Evolutionary conservation across 2,113 vertebrate genomes (phyloP).

Genomic region (Chloropsis hardwickii): DNA sequence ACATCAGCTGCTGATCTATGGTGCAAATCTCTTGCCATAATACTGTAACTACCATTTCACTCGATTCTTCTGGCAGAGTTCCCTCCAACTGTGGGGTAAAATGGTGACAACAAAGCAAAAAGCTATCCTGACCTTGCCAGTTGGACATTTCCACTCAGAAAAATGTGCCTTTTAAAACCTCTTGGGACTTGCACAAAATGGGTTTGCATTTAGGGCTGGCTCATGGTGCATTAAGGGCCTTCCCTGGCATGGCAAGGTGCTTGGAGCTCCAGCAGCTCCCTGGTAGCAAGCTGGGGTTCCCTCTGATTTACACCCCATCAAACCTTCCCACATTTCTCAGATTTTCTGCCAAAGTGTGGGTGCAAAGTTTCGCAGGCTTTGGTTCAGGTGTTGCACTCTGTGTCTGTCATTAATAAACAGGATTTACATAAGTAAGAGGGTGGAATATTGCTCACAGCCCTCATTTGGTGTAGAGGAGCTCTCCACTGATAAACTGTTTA

Average conservation of each 20-base stretch:
- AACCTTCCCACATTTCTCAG: neutral
- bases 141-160: neutral
- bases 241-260: neutral
- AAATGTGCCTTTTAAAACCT: neutral
- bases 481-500: constrained; percentile 30
- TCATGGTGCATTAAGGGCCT: neutral
- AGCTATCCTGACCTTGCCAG: neutral
- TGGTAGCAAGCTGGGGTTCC: neutral
- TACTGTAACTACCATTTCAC: neutral
- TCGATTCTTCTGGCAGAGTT: neutral
- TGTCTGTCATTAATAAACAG: neutral
- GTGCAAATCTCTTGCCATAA: neutral
- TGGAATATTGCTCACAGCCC: constrained; percentile 23
- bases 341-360: neutral
- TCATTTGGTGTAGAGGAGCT: constrained; percentile 6
- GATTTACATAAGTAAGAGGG: constrained; percentile 51
- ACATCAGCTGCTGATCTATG: neutral
- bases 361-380: neutral
- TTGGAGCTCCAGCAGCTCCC: neutral
- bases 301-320: neutral
- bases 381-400: neutral
- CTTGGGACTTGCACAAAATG: neutral
- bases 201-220: neutral
- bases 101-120: neutral
- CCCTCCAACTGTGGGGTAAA: neutral